These are phyloP conservation scores for Paramuricea clavata DNA, from an alignment of 92 coral and sea anemone genomes.

Conservation along the genomic window DNA sequence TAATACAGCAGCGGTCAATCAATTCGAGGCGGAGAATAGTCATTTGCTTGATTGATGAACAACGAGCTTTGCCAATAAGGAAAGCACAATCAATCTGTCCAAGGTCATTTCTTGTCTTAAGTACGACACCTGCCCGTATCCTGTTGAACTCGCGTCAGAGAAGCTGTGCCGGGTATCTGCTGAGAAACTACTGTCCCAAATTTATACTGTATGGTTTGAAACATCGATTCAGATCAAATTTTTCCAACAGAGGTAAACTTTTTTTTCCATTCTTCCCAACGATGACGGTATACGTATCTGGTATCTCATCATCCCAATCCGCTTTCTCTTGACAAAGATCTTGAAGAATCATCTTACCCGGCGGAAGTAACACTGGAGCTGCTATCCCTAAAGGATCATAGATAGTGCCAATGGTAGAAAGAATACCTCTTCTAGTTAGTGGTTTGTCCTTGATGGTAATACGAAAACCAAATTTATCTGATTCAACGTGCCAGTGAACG, in stretches of 20 bases:
- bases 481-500: conserved; percentile 23
- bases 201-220: conserved; percentile 19
- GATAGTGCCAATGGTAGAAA: conserved; percentile 16
- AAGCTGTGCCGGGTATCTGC: conserved; percentile 36
- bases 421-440: conserved; percentile 22
- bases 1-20: conserved; percentile 56
- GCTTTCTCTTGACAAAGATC: conserved; percentile 15
- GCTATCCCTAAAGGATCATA: conserved; percentile 33
- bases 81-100: conserved; percentile 12
- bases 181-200: conserved; percentile 22
- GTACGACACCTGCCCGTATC: conserved; percentile 33
- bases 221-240: conserved; percentile 17
- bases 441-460: conserved; percentile 35
- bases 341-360: conserved; percentile 20
- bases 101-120: conserved; percentile 25
- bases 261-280: conserved; percentile 31
- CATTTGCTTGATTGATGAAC: conserved; percentile 20
- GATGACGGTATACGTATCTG: conserved; percentile 30
- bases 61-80: conserved; percentile 29
- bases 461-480: conserved; percentile 23
- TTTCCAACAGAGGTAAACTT: conserved; percentile 12
- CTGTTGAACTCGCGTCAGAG: not conserved
- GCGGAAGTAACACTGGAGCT: conserved; percentile 38
- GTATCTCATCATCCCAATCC: conserved; percentile 27
- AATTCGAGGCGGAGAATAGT: conserved; percentile 60